Percentiles rank a stretch among this genome's conserved stretches.
These are phyloP conservation scores for Drosophila incognita DNA, from an alignment of 2,888 invertebrate genomes.

Conservation along the genomic window DNA sequence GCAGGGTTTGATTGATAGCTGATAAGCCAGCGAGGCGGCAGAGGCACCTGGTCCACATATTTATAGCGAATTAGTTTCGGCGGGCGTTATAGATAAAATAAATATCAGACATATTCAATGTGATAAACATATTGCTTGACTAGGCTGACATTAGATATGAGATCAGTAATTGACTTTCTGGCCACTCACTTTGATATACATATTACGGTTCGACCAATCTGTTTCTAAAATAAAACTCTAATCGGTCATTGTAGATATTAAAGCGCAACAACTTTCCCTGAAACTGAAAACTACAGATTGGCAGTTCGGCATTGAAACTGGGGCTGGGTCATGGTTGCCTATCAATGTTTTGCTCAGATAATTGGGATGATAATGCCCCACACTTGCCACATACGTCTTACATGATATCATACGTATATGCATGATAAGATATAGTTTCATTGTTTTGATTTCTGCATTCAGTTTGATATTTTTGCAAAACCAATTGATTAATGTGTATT, in stretches of 20 bases:
- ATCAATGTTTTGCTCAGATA: slow-evolving; percentile 68
- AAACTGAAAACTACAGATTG: slow-evolving; percentile 35
- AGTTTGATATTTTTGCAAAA: slow-evolving; percentile 30
- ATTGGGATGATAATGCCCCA: slow-evolving; percentile 64
- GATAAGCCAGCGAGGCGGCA: slow-evolving; percentile 33
- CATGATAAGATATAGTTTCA: slow-evolving; percentile 70
- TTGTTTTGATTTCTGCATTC: slow-evolving; percentile 38
- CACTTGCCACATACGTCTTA: slow-evolving; percentile 44
- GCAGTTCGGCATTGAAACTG: slow-evolving; percentile 30
- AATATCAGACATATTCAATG: slow-evolving; percentile 13
- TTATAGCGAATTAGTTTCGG: slow-evolving; percentile 32
- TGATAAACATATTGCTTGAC: slow-evolving; percentile 39
- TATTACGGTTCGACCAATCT: not conserved
- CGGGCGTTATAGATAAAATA: slow-evolving; percentile 15
- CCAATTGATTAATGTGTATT: slow-evolving; percentile 47
- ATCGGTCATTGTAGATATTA: slow-evolving; percentile 62
- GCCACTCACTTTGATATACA: not conserved
- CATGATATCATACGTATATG: slow-evolving; percentile 66
- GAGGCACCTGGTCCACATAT: slow-evolving; percentile 37
- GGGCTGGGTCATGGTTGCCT: slow-evolving; percentile 70
- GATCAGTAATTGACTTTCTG: slow-evolving; percentile 3
- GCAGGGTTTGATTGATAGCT: slow-evolving; percentile 57
- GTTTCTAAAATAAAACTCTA: slow-evolving; percentile 32
- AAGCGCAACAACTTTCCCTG: slow-evolving; percentile 43
- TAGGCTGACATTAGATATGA: slow-evolving; percentile 1